Evolutionary conservation across 2,888 invertebrate species (phyloP).

Genomic region (Agonopterix alstromeriana): DNA sequence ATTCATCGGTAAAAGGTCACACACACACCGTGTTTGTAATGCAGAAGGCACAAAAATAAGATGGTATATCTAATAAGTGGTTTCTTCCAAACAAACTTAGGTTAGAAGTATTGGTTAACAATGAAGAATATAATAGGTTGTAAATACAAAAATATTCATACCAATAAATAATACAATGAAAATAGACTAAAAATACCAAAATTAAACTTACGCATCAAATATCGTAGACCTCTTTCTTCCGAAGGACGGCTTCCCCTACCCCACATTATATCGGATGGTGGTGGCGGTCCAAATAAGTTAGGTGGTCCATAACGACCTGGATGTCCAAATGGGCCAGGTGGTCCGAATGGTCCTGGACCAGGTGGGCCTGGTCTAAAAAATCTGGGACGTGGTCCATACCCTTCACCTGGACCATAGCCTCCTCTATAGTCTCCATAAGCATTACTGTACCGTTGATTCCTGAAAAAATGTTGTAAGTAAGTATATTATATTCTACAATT

Average conservation of each 20-base stretch:
- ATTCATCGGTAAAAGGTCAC: too few species aligned
- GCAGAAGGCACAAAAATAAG: too few species aligned
- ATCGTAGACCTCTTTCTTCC: not conserved
- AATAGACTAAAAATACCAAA: too few species aligned
- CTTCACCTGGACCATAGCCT: slow-evolving; percentile 30
- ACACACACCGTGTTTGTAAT: too few species aligned
- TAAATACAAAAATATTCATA: too few species aligned
- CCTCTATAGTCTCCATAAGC: slow-evolving; percentile 49
- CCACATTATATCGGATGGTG: not conserved
- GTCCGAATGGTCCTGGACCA: slow-evolving; percentile 13
- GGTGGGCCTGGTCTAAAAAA: slow-evolving; percentile 7
- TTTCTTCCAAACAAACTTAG: too few species aligned
- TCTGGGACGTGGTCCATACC: slow-evolving; percentile 9
- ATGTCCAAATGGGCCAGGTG: slow-evolving; percentile 4
- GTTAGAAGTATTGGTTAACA: too few species aligned
- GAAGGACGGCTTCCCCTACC: not conserved
- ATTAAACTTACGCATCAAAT: not conserved
- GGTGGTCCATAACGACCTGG: slow-evolving; percentile 1
- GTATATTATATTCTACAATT: too few species aligned
- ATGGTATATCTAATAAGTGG: too few species aligned
- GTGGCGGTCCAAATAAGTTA: not conserved
- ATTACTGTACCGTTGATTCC: slow-evolving; percentile 37
- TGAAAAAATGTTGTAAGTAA: too few species aligned
- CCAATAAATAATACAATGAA: too few species aligned
- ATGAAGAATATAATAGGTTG: too few species aligned